These are phyloP conservation scores for Fopius arisanus DNA, from an alignment of 1,140 invertebrate genomes.

Conservation along the genomic window DNA sequence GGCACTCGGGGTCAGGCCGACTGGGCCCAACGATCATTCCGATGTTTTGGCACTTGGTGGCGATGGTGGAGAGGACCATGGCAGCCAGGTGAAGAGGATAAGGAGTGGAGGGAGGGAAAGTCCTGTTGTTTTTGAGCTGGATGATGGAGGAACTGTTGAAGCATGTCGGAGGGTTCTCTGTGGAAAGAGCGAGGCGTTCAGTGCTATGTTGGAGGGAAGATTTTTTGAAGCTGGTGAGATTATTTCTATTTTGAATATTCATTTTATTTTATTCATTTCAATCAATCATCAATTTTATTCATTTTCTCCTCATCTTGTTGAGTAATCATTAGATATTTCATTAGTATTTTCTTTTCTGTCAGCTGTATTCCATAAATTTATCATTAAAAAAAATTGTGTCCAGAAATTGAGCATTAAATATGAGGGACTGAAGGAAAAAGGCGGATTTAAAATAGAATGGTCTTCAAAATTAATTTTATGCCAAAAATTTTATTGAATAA, in stretches of 20 bases:
- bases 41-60: slow-evolving; percentile 26
- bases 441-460: too few species aligned
- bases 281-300: too few species aligned
- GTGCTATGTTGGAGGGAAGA: slow-evolving; percentile 71
- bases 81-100: background rate
- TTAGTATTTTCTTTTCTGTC: too few species aligned
- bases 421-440: too few species aligned
- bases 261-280: background rate
- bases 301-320: too few species aligned
- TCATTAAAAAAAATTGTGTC: too few species aligned
- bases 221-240: slow-evolving; percentile 69
- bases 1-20: slow-evolving; percentile 46
- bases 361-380: too few species aligned
- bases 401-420: too few species aligned
- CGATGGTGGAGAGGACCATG: background rate
- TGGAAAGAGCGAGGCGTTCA: slow-evolving; percentile 72
- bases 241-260: background rate
- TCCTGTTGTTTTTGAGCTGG: slow-evolving; percentile 69
- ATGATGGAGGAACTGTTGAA: slow-evolving; percentile 69
- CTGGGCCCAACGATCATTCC: background rate
- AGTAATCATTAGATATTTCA: too few species aligned
- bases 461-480: too few species aligned
- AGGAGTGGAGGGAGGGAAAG: slow-evolving; percentile 10
- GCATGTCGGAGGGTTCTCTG: slow-evolving; percentile 70
- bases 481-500: too few species aligned